These are phyloP conservation scores for Drosophila acutilabella DNA, from an alignment of 2,888 invertebrate genomes.

Conservation along the genomic window DNA sequence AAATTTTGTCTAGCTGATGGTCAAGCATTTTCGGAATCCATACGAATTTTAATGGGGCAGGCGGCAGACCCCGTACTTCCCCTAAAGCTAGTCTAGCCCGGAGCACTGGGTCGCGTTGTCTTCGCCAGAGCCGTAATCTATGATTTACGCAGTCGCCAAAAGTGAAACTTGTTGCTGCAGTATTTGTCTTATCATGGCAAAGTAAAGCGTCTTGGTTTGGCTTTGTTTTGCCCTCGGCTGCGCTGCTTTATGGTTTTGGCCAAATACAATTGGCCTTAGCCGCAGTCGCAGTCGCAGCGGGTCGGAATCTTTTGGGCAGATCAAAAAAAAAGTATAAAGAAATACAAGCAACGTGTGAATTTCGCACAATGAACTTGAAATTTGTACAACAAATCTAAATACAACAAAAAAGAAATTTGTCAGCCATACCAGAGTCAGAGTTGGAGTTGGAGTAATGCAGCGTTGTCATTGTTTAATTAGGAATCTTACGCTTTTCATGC, in stretches of 20 bases:
- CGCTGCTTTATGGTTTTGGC: slow-evolving; percentile 30
- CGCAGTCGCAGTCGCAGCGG: slow-evolving; percentile 8
- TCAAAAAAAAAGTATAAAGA: slow-evolving; percentile 19
- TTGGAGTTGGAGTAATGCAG: slow-evolving; percentile 4
- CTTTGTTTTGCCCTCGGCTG: slow-evolving; percentile 36
- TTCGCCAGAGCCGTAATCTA: slow-evolving; percentile 36
- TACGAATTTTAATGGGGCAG: slow-evolving; percentile 29
- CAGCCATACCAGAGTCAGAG: slow-evolving; percentile 9
- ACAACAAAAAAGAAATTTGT: slow-evolving; percentile 43
- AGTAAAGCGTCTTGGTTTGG: slow-evolving; percentile 23
- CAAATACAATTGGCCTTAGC: slow-evolving; percentile 52
- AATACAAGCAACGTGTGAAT: slow-evolving; percentile 56
- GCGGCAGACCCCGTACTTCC: neutral
- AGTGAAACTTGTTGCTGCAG: slow-evolving; percentile 58
- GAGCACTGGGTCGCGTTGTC: slow-evolving; percentile 47
- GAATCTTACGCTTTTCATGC: slow-evolving; percentile 34
- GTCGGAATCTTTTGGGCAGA: slow-evolving; percentile 49
- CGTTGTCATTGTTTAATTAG: slow-evolving; percentile 55
- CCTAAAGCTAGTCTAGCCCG: slow-evolving; percentile 25
- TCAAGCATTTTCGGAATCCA: slow-evolving; percentile 23
- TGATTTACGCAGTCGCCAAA: slow-evolving; percentile 49
- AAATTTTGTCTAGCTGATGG: slow-evolving; percentile 43
- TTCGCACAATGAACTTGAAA: slow-evolving; percentile 73
- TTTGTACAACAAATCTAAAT: slow-evolving; percentile 53
- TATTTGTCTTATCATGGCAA: slow-evolving; percentile 52